phyloP scores from a whole-genome alignment of 2,113 vertebrate species.

The Saguinus midas region DNA sequence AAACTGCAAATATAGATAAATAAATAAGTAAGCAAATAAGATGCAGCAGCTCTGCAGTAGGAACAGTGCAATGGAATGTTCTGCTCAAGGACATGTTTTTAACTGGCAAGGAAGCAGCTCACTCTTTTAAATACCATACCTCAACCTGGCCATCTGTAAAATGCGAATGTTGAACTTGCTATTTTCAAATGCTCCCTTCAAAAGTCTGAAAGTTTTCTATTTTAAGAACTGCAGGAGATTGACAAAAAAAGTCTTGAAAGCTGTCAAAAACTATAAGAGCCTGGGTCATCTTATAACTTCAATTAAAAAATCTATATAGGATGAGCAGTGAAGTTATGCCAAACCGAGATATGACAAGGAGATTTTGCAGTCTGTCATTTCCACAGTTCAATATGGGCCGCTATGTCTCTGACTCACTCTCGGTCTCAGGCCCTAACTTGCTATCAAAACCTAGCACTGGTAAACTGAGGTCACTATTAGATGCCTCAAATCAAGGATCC shows the following conservation, averaged over 20 bases:
- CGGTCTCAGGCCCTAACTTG: not conserved
- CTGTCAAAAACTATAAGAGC: constrained; percentile 5
- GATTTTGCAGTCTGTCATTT: not conserved
- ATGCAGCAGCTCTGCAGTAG: not conserved
- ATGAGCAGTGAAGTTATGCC: not conserved
- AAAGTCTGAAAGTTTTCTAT: constrained; percentile 5
- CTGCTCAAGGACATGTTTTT: not conserved
- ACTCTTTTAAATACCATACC: not conserved
- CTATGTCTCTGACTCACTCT: not conserved
- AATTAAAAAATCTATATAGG: not conserved
- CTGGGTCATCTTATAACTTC: not conserved
- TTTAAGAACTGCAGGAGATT: not conserved
- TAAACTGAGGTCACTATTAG: not conserved
- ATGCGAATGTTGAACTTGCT: not conserved
- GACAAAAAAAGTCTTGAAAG: not conserved
- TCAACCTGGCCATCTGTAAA: not conserved
- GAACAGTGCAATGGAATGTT: not conserved
- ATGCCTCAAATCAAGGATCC: not conserved
- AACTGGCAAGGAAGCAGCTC: not conserved
- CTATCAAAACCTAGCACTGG: not conserved
- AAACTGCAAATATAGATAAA: not conserved
- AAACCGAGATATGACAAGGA: not conserved
- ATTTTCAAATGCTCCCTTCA: not conserved
- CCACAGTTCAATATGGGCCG: not conserved
- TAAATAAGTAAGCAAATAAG: not conserved